Evolutionary conservation across 2,113 vertebrate genomes (phyloP).

Genomic region (Naja naja): DNA sequence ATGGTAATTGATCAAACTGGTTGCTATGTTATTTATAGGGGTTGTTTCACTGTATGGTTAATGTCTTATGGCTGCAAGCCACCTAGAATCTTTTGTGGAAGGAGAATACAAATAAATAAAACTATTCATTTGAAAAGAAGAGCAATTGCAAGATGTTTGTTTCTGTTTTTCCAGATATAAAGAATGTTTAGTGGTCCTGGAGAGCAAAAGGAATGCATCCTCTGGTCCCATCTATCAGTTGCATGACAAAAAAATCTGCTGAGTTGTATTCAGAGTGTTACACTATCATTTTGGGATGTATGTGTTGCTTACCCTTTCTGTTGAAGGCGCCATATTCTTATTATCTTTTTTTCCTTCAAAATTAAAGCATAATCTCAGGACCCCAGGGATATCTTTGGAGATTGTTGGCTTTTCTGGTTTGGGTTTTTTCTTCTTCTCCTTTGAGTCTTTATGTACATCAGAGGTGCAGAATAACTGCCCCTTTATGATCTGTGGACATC

Average conservation of each 20-base stretch:
- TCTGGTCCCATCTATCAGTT: background rate
- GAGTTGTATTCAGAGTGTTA: background rate
- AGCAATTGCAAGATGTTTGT: background rate
- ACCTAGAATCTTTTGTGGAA: background rate
- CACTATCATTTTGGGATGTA: background rate
- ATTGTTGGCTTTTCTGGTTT: background rate
- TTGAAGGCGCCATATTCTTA: background rate
- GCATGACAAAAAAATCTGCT: background rate
- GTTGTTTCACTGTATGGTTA: background rate
- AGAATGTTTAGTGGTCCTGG: background rate
- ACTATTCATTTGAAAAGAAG: background rate
- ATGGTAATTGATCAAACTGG: background rate
- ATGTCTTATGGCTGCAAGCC: background rate
- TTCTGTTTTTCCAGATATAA: background rate
- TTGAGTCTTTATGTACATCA: background rate
- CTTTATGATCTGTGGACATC: no score
- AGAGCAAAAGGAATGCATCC: background rate
- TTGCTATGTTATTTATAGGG: background rate
- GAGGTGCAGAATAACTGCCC: background rate
- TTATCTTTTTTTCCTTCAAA: background rate
- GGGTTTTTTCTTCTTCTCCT: background rate
- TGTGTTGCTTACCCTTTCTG: background rate
- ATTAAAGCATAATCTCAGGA: background rate
- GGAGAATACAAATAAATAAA: background rate
- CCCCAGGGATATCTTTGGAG: background rate